Evolutionary conservation across 2,113 vertebrate species (phyloP).

Genomic region (Callithrix jacchus): DNA sequence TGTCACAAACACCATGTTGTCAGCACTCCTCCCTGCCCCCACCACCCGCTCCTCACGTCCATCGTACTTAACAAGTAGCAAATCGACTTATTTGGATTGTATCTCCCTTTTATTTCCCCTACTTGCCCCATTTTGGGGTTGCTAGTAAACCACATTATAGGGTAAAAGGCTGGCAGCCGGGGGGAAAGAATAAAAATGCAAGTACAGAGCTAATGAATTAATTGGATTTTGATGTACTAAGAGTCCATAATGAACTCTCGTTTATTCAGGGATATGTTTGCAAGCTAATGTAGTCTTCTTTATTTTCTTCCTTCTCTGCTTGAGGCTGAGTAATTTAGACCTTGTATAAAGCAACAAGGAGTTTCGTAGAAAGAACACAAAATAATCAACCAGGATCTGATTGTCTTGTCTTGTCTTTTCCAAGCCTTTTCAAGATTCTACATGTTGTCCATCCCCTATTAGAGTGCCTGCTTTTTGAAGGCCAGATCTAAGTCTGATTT

Average conservation of each 20-base stretch:
- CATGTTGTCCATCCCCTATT: not conserved
- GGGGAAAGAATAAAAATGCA: not conserved
- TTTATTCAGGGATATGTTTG: constrained; percentile 51
- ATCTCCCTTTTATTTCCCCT: constrained; percentile 54
- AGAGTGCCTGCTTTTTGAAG: not conserved
- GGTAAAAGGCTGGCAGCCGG: constrained; percentile 33
- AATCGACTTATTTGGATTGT: constrained; percentile 54
- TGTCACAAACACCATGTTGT: not conserved
- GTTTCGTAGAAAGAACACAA: constrained; percentile 33
- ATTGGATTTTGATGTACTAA: constrained; percentile 69
- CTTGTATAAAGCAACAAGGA: constrained; percentile 43
- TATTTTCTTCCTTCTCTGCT: constrained; percentile 62
- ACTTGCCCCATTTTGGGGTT: not conserved
- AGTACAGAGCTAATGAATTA: constrained; percentile 67
- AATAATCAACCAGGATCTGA: constrained; percentile 32
- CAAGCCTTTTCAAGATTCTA: constrained; percentile 11
- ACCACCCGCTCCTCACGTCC: not conserved
- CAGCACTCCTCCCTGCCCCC: accelerated
- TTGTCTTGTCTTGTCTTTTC: not conserved
- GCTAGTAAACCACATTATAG: constrained; percentile 39
- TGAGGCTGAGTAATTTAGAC: constrained; percentile 59
- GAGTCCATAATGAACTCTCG: constrained; percentile 65
- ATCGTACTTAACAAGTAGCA: constrained; percentile 17
- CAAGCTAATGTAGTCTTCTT: constrained; percentile 48
- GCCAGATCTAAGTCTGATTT: not conserved